Evolutionary conservation across 2,888 invertebrate genomes (phyloP), one percentile per base, ranked within the genome.

Genomic region (Polymixis flavicincta): DNA sequence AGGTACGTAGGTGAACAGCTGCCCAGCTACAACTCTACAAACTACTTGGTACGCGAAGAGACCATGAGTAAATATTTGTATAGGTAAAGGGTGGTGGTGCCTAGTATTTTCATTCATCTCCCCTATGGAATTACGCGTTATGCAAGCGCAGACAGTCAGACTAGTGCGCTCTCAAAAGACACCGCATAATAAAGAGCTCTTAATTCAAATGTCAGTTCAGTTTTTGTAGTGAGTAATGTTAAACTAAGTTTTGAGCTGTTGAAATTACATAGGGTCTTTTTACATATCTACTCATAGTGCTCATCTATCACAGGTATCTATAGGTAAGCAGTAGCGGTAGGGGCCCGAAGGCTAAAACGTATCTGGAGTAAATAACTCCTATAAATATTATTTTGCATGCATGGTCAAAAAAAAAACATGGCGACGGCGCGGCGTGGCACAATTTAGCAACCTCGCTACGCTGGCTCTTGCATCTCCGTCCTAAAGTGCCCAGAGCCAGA

Each of bases 1-100:
- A n/a, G n/a, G n/a, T n/a, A 77, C 80, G 77, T 78, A 63, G 57
- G 52, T 73, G 77, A 76, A 68, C 55, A 66, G 55, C 63, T 80
- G 32, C 14, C 7, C 22, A n/a, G 22, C 14, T n/a, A 32, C 13
- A 79, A 64, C n/a, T 63, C 71, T 67, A 28, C 66, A 48, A 75
- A 74, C 48, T 78, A 37, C 54, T 55, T 11, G 17, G 32, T 55
- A 37, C 66, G 13, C 54, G 19, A 37, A 32, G 52, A 32, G 22
- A 17, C 2, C 32, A 37, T 54, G 32, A 11, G 11, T 55, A 55
- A 32, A 37, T 66, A 55, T 55, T 66, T 55, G 4, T 19, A n/a
- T 55, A 32, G 50, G 2, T 54, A 37, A 37, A 55, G 32, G 7
- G 19, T 32, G 9, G 19, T 32, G 9, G n/a, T 52, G 3, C 6